Evolutionary conservation across 37 sponge, comb jelly and placozoan genomes (phyloP).

Genomic region (Lycopodina hypogea): DNA sequence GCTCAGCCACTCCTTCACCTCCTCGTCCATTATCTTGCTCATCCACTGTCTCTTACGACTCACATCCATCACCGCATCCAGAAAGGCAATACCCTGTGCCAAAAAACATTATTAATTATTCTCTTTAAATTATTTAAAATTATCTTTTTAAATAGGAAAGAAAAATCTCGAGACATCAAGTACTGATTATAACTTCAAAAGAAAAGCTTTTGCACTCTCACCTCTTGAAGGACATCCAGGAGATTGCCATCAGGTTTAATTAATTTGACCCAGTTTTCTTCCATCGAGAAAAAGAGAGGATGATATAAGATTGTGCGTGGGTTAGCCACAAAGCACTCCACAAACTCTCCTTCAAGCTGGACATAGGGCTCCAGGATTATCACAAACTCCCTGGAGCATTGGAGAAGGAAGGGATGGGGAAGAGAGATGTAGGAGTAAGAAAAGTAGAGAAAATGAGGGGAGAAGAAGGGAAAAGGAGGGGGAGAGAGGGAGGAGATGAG

Average conservation of each 20-base stretch:
- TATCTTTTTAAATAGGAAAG: not conserved
- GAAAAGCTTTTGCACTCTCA: not conserved
- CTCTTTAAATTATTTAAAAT: not conserved
- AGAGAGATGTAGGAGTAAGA: not conserved
- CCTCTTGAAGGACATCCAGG: conserved; percentile 41
- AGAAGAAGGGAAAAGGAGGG: too few species aligned
- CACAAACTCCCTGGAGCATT: conserved; percentile 30
- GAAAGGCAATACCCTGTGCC: conserved; percentile 34
- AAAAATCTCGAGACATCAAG: not conserved
- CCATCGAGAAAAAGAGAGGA: conserved; percentile 2
- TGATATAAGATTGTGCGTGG: conserved; percentile 25
- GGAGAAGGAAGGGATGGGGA: not conserved
- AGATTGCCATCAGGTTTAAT: conserved; percentile 31
- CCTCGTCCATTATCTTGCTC: conserved; percentile 17
- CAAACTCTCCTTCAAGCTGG: conserved; percentile 26
- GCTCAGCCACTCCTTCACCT: conserved; percentile 40
- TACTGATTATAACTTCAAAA: not conserved
- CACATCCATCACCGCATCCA: conserved; percentile 42
- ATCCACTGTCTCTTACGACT: conserved; percentile 21
- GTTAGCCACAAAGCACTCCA: conserved; percentile 5
- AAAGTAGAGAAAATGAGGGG: too few species aligned
- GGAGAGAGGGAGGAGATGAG: too few species aligned
- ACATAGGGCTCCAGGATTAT: conserved; percentile 32
- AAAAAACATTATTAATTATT: not conserved
- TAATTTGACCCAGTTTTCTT: not conserved